Evolutionary conservation across 1,140 invertebrate species (phyloP).

Genomic region (Chlorops oryzae): DNA sequence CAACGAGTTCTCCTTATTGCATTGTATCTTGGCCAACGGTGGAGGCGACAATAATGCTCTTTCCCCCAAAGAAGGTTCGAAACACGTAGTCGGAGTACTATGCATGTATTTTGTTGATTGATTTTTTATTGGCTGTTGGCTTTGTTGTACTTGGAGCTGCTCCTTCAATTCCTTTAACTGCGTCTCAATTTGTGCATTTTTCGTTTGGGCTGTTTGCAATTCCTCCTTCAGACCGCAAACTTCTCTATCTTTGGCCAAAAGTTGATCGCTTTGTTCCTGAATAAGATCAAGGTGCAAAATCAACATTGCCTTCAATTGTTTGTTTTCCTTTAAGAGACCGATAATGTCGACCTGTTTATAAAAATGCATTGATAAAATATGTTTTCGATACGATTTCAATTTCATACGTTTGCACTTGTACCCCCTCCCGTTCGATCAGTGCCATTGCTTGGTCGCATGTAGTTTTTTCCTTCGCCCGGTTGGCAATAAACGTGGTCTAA

Average conservation of each 20-base stretch:
- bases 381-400: no score
- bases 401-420: no score
- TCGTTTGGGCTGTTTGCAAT: background rate
- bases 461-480: constrained; percentile 15
- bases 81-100: no score
- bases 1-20: constrained; percentile 20
- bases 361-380: no score
- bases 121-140: constrained; percentile 14
- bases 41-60: constrained; percentile 16
- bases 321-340: constrained; percentile 21
- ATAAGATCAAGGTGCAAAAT: constrained; percentile 67
- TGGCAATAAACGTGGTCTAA: constrained; percentile 26
- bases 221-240: constrained; percentile 19
- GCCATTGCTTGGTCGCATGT: constrained; percentile 11
- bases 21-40: constrained; percentile 21
- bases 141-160: constrained; percentile 20
- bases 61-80: no score
- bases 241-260: constrained; percentile 61
- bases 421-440: background rate
- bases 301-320: constrained; percentile 48
- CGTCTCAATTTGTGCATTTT: constrained; percentile 11
- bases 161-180: constrained; percentile 26
- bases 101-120: no score
- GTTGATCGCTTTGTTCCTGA: constrained; percentile 66
- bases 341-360: constrained; percentile 15